Conservation (phyloP, 1,140 invertebrate genomes). For the Adoxophyes honmai region DNA sequence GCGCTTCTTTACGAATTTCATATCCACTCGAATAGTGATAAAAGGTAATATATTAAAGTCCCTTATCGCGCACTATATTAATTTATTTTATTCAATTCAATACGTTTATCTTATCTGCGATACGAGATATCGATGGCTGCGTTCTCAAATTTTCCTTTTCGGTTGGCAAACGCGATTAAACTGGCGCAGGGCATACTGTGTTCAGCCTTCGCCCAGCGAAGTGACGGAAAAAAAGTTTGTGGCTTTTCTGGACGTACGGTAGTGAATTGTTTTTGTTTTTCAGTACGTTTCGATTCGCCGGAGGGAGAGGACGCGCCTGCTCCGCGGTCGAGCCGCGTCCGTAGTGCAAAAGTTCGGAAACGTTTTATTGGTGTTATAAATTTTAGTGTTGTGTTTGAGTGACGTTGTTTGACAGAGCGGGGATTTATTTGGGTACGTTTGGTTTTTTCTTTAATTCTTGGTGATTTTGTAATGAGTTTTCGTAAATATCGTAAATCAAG, state of each 20-base stretch:
- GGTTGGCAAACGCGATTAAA: background rate
- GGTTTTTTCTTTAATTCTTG: background rate
- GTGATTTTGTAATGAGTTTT: background rate
- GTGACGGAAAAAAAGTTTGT: background rate
- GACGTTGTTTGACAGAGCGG: background rate
- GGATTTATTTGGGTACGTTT: background rate
- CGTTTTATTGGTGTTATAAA: background rate
- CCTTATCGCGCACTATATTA: conserved; percentile 2
- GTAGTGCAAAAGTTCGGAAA: conserved; percentile 4
- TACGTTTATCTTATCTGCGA: conserved; percentile 10
- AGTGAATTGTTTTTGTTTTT: conserved; percentile 12
- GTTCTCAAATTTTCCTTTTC: conserved; percentile 2
- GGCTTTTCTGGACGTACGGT: background rate
- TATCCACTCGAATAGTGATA: conserved; percentile 11
- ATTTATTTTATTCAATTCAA: conserved; percentile 8
- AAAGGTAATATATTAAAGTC: conserved; percentile 4
- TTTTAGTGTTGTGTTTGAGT: background rate
- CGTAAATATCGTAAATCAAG: background rate
- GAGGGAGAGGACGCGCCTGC: background rate
- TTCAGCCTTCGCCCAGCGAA: background rate
- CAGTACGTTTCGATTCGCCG: background rate
- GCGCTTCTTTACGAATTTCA: background rate
- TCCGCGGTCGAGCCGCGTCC: background rate
- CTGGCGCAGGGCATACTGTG: background rate
- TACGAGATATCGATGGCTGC: background rate